These are phyloP conservation scores for Acleris cristana DNA, from an alignment of 2,888 invertebrate genomes.

Conservation along the genomic window DNA sequence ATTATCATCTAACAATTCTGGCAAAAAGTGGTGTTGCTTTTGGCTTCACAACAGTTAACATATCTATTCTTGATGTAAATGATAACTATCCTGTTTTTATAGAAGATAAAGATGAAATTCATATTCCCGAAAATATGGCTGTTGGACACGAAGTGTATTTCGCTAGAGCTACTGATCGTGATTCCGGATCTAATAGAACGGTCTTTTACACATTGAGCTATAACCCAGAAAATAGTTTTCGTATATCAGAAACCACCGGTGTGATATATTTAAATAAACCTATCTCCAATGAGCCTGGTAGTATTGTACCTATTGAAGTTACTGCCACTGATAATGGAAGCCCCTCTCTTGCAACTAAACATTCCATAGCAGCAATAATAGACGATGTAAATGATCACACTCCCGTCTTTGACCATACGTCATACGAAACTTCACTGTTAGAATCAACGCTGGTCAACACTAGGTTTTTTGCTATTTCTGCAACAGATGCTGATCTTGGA, in stretches of 20 bases:
- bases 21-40: slow-evolving; percentile 90
- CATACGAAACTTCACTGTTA: slow-evolving; percentile 95
- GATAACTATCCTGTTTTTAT: slow-evolving; percentile 95
- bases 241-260: slow-evolving; percentile 93
- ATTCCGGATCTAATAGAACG: slow-evolving; percentile 94
- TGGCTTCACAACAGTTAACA: slow-evolving; percentile 90
- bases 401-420: slow-evolving; percentile 95
- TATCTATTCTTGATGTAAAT: slow-evolving; percentile 93
- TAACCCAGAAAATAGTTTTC: slow-evolving; percentile 92
- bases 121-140: slow-evolving; percentile 94
- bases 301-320: slow-evolving; percentile 89
- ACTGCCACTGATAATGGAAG: slow-evolving; percentile 93
- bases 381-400: slow-evolving; percentile 98
- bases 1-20: slow-evolving; percentile 91
- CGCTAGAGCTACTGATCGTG: slow-evolving; percentile 93
- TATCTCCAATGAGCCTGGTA: slow-evolving; percentile 89
- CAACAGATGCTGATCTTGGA: slow-evolving; percentile 94
- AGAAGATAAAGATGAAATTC: slow-evolving; percentile 90
- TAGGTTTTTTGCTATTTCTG: slow-evolving; percentile 94
- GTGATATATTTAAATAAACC: slow-evolving; percentile 94
- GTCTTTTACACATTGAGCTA: slow-evolving; percentile 91
- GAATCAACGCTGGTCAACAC: slow-evolving; percentile 97
- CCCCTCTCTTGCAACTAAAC: slow-evolving; percentile 89
- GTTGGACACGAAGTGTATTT: slow-evolving; percentile 96
- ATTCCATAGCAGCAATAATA: slow-evolving; percentile 88